Base-by-base conservation (phyloP, 2,113 vertebrate genomes). In the Acrocephalus kingi region DNA sequence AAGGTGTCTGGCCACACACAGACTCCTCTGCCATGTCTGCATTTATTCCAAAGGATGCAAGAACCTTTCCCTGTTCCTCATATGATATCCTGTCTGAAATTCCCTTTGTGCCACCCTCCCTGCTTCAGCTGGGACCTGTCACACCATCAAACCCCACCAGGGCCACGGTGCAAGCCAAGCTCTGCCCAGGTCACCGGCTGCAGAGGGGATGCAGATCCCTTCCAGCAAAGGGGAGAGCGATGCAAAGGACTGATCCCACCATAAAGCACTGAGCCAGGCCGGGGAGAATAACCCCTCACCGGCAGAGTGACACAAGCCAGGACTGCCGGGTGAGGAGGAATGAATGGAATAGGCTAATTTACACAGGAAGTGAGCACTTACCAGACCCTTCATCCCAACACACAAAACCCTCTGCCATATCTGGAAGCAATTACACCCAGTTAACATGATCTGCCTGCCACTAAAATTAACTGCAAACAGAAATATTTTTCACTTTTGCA, bases 281-380 rank as follows among this genome's bases (percentile, higher is more conserved):
- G 46, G 84, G 66, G 59, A 20, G 48, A 67, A 89, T 79, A 82
- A 75, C 59, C 66, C 64, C 74, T 86, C 6, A 48, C 78, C 56
- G 75, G 85, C 58, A 41, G 96, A 79, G 96, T 99, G 99, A 99
- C 98, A 99, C 97, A 98, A 98, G 97, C 98, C 99, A 99, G 99
- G 98, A 95, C 98, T 97, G 96, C 82, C 43, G 93, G 86, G 97
- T 89, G 96, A 97, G 97, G 96, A 93, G 94, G 98, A 98, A 98
- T 98, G 98, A 99, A 99, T 98, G 97, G 98, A 98, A 98, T 75
- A 97, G 97, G 98, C 98, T 98, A 98, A 99, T 99, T 99, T 98
- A 98, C 98, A 99, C 98, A 99, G 99, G 99, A 99, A 99, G 98
- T 97, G 93, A 98, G 98, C 97, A 99, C 98, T 99, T 99, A 99